Evolutionary conservation across 2,888 invertebrate genomes (phyloP), one percentile per base, ranked within the genome.

Genomic region (Hypsopygia costalis): DNA sequence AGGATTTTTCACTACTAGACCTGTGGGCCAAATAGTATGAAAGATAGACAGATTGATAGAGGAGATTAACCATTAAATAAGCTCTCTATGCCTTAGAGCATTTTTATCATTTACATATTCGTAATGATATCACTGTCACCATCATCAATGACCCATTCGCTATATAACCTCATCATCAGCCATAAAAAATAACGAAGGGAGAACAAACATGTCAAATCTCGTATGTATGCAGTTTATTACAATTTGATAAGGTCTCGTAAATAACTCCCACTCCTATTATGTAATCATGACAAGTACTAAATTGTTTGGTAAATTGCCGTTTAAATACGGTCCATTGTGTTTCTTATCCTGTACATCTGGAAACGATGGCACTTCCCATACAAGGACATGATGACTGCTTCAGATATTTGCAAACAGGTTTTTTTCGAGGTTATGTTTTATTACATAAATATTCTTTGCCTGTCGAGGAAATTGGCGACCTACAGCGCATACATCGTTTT

Each of bases 301-400:
- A 34, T 22, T 34, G 34, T 22, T 34, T 22, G 34, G 1, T 25
- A 25, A 8, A 25, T 25, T 25, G 7, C n/a, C n/a, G 8, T 34
- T 34, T 6, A 34, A 20, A 38, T 39, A 42, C 32, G 25, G 32
- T 30, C 40, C 33, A 41, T 44, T 47, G 42, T 40, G 22, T 12
- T 12, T 12, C 32, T 42, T 47, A 43, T 44, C 37, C 20, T 41
- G 35, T 28, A 28, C n/a, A n/a, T n/a, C n/a, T n/a, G n/a, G 33
- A 32, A 38, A 25, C 33, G 34, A 35, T 42, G 32, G 36, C 10
- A 10, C 37, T 8, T 34, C 27, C 28, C 43, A 36, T 40, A 40
- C 35, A 34, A 28, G 38, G 42, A 36, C 46, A 36, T 20, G 27
- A 11, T 10, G 16, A 32, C 4, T 16, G 16, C 32, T 34, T 43